Evolutionary conservation across 2,113 vertebrate species (phyloP), one percentile per base, ranked within the genome.

Genomic region (Puntigrus tetrazona): DNA sequence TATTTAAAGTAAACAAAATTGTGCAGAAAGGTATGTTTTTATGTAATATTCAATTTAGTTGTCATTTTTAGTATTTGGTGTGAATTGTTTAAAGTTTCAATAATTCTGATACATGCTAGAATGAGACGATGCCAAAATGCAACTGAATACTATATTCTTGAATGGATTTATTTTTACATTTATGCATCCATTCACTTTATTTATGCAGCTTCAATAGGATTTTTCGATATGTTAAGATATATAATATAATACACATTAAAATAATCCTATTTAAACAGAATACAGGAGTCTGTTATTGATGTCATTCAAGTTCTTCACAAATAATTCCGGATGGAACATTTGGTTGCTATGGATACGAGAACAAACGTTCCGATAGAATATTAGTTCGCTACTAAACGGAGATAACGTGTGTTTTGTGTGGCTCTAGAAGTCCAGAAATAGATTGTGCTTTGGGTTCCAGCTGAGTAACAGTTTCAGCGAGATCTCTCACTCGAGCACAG

Each of bases 401-500:
- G 67, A 29, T 67, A 29, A 45, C 10, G 7, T 5, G 52, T 31
- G 29, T 34, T 22, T 55, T 22, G 41, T 67, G 78, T 8, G 16
- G 45, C 8, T 80, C 59, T 14, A 47, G 41, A 47, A 0, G 41
- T 65, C 41, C 78, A 80, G 59, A 59, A 81, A 81, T 81, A 67
- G 78, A 81, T 67, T 31, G 27, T 65, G 78, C 34, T 80, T 14
- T 27, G 36, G 25, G 38, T 65, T 80, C 78, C 59, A 11, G 47
- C 78, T 13, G 57, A 22, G 78, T 80, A 67, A 80, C 78, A 34
- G 38, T 63, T 80, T 47, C 78, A 45, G 78, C 36, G n/a, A 9
- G 59, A 67, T 47, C 34, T 78, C 52, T 59, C 76, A 61, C 76
- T 61, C 74, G 10, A 29, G 47, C 50, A n/a, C 29, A 36, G 74